Evolutionary conservation across 35 echinoderm and acorn worm genomes (phyloP).

Genomic region (Acanthaster planci): DNA sequence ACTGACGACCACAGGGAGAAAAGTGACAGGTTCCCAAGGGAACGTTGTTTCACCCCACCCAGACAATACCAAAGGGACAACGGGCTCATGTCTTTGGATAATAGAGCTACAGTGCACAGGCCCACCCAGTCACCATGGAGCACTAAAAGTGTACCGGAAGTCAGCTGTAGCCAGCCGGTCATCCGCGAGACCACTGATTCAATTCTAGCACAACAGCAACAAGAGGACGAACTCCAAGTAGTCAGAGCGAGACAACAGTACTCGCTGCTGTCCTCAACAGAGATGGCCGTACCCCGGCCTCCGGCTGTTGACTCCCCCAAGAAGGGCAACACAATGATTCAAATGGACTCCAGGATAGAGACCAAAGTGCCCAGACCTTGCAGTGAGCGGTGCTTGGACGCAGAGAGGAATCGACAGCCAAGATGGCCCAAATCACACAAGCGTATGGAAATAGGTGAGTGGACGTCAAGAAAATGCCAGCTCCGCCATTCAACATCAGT

Average conservation of each 20-base stretch:
- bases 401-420: neutral
- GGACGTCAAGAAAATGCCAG: no score
- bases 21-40: slow-evolving; percentile 26
- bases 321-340: slow-evolving; percentile 1
- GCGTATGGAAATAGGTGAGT: slow-evolving; percentile 22
- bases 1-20: slow-evolving; percentile 21
- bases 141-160: slow-evolving; percentile 23
- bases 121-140: neutral
- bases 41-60: slow-evolving; percentile 17
- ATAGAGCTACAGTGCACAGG: neutral
- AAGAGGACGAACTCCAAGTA: slow-evolving; percentile 5
- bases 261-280: slow-evolving; percentile 7
- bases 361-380: slow-evolving; percentile 15
- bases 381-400: slow-evolving; percentile 5
- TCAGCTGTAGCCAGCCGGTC: slow-evolving; percentile 18
- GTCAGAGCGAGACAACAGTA: slow-evolving; percentile 26
- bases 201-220: neutral
- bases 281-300: neutral
- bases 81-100: slow-evolving; percentile 5
- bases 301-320: slow-evolving; percentile 9
- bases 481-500: no score
- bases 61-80: slow-evolving; percentile 31
- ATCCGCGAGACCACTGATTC: no score
- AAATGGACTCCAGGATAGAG: slow-evolving; percentile 19
- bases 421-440: slow-evolving; percentile 28